Conservation (phyloP, 2,888 invertebrate species). For the Troides oblongomaculatus region DNA sequence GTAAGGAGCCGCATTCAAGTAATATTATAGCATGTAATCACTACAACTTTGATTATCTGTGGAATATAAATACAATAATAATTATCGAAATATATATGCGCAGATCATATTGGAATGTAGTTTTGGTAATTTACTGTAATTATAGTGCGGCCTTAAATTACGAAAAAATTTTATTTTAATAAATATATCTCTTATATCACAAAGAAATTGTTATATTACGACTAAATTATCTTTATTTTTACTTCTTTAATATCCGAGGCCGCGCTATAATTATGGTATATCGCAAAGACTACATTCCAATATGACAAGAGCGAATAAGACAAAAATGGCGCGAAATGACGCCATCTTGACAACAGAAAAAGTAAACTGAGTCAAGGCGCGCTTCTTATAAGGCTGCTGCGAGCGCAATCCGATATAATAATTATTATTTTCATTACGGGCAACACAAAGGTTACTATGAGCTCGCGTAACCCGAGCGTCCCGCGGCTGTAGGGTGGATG, state of each 20-base stretch:
- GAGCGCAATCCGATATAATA: conserved; percentile 31
- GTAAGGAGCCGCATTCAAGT: no score
- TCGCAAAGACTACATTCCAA: conserved; percentile 12
- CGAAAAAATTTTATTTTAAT: no score
- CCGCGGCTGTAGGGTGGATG: conserved; percentile 15
- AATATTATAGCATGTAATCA: no score
- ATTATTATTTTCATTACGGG: conserved; percentile 23
- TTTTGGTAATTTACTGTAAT: no score
- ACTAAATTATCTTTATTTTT: background rate
- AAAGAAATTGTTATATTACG: background rate
- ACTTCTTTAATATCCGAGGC: background rate
- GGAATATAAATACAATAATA: no score
- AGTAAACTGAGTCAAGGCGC: conserved; percentile 38
- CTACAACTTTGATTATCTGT: no score
- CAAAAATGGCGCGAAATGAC: conserved; percentile 45
- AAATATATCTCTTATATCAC: background rate
- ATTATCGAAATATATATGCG: no score
- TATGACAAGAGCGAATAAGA: conserved; percentile 33
- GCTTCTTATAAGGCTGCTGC: conserved; percentile 31
- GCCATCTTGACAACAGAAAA: conserved; percentile 39
- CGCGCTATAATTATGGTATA: background rate
- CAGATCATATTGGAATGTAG: no score
- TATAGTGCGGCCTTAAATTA: no score
- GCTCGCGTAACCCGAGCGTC: conserved; percentile 40
- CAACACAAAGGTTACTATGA: conserved; percentile 29